Evolutionary conservation across 2,888 invertebrate species (phyloP).

Genomic region (Taphrorychus bicolor): DNA sequence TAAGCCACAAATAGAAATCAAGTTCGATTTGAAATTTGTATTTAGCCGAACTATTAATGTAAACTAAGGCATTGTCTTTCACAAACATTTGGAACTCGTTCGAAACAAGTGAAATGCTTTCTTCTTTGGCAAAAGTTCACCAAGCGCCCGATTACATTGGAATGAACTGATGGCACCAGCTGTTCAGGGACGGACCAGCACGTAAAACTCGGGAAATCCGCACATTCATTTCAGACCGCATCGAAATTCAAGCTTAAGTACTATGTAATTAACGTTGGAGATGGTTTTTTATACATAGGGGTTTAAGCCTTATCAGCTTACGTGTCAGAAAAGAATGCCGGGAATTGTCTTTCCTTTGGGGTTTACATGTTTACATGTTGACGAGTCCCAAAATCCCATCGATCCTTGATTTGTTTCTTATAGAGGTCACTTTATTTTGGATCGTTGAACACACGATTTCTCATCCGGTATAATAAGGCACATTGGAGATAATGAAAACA

Average conservation of each 20-base stretch:
- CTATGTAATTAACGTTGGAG: slow-evolving; percentile 7
- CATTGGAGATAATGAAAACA: too few species aligned
- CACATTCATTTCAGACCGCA: slow-evolving; percentile 20
- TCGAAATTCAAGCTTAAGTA: slow-evolving; percentile 5
- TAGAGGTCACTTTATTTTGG: too few species aligned
- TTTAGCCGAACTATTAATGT: neutral
- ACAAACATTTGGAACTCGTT: slow-evolving; percentile 5
- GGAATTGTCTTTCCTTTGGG: neutral
- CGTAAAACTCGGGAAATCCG: slow-evolving; percentile 26
- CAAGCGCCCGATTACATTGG: slow-evolving; percentile 16
- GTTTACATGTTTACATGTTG: neutral
- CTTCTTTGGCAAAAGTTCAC: slow-evolving; percentile 30
- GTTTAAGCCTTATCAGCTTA: slow-evolving; percentile 1
- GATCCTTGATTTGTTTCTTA: too few species aligned
- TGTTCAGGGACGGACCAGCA: slow-evolving; percentile 25
- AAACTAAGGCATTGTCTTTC: neutral
- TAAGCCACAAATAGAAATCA: neutral
- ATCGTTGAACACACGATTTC: too few species aligned
- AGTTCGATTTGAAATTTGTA: neutral
- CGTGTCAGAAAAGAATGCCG: neutral
- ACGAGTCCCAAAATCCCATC: neutral
- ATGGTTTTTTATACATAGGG: neutral
- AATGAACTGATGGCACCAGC: slow-evolving; percentile 17
- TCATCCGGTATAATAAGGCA: too few species aligned
- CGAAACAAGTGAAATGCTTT: slow-evolving; percentile 16